Evolutionary conservation across 2,797 vertebrate genomes (phyloP).

Genomic region (Ataeniobius toweri): DNA sequence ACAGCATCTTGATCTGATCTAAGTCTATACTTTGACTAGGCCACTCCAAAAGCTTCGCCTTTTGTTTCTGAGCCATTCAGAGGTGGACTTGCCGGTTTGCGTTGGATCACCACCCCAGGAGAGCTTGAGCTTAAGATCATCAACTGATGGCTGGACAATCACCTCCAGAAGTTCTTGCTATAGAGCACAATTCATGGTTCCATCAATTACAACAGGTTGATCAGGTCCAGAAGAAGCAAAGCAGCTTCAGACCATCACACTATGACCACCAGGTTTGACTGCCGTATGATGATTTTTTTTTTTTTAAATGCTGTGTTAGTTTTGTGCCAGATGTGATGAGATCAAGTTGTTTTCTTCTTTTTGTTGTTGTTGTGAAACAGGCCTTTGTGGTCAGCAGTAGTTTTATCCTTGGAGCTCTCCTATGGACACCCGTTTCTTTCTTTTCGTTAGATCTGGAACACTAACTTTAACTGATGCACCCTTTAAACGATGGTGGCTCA

Average conservation of each 20-base stretch:
- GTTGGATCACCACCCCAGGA: not conserved
- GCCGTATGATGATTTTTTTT: not conserved
- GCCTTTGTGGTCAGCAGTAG: not conserved
- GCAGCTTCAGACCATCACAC: not conserved
- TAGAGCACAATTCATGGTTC: not conserved
- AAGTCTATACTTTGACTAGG: not conserved
- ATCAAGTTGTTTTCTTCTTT: not conserved
- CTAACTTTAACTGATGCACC: not conserved
- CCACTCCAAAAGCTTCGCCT: not conserved
- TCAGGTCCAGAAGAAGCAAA: not conserved
- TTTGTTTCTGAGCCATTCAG: not conserved
- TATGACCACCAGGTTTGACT: not conserved
- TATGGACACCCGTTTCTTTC: not conserved
- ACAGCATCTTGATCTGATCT: not conserved
- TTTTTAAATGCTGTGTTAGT: not conserved
- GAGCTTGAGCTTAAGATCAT: not conserved
- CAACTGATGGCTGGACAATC: not conserved
- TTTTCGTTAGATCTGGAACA: not conserved
- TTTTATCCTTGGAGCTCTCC: not conserved
- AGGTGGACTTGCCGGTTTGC: not conserved
- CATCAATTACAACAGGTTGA: not conserved
- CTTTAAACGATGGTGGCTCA: no score
- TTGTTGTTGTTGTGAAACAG: not conserved
- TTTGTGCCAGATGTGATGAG: not conserved
- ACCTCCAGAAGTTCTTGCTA: not conserved